Conservation (phyloP, 1,140 invertebrate genomes). For the Asobara japonica region DNA sequence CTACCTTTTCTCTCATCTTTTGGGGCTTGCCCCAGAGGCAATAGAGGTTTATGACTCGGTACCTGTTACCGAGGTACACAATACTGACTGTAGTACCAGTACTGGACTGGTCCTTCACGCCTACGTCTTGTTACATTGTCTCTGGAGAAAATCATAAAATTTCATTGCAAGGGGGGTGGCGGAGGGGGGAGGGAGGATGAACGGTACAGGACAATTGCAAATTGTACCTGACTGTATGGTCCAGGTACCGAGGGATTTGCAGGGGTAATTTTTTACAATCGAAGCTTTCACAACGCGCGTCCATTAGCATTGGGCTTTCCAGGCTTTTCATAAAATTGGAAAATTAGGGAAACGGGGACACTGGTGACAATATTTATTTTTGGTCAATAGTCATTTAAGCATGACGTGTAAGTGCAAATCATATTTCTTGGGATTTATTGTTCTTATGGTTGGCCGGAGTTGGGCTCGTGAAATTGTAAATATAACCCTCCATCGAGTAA, state of each 20-base stretch:
- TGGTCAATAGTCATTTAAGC: too few relatives aligned
- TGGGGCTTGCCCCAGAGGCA: not conserved
- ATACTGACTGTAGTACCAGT: constrained; percentile 4
- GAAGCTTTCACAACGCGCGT: not conserved
- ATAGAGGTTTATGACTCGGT: constrained; percentile 9
- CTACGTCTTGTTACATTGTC: not conserved
- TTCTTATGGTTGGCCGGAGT: too few relatives aligned
- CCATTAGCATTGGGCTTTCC: not conserved
- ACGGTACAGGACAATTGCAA: not conserved
- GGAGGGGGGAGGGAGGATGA: not conserved
- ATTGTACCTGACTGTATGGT: not conserved
- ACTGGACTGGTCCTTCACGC: constrained; percentile 3
- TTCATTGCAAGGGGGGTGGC: not conserved
- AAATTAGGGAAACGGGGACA: too few relatives aligned
- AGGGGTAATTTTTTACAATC: not conserved
- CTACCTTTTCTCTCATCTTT: not conserved
- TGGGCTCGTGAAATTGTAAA: too few relatives aligned
- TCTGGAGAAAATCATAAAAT: constrained; percentile 23
- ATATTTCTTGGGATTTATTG: too few relatives aligned
- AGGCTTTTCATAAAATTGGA: too few relatives aligned
- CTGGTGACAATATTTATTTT: not conserved
- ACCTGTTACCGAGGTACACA: constrained; percentile 12
- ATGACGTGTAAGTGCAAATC: too few relatives aligned
- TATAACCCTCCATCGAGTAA: too few relatives aligned
- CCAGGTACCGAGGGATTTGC: not conserved